These are phyloP conservation scores for Bothrops jararaca DNA, from an alignment of 2,113 vertebrate species.

Conservation along the genomic window DNA sequence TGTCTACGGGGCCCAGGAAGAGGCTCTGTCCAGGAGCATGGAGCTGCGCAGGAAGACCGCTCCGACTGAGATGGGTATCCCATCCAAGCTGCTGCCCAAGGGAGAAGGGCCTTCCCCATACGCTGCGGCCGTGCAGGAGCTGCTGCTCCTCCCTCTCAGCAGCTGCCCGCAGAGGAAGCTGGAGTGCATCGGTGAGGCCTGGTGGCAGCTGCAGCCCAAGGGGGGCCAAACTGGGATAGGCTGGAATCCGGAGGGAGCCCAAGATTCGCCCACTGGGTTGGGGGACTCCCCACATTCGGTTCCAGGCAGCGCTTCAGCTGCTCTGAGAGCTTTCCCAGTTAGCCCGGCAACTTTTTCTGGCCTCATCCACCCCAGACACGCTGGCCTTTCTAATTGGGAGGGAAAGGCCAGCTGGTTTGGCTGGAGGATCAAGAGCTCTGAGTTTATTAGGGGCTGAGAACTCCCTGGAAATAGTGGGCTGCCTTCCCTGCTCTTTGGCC, in stretches of 20 bases:
- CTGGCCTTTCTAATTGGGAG: not conserved
- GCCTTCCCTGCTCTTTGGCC: not conserved
- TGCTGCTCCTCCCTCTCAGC: constrained; percentile 78
- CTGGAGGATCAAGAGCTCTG: not conserved
- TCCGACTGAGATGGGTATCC: constrained; percentile 79
- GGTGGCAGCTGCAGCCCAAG: not conserved
- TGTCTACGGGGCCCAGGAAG: constrained; percentile 75
- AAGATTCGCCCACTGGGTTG: not conserved
- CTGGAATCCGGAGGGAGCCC: not conserved
- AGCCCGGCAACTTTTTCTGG: not conserved
- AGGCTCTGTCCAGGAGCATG: constrained; percentile 76
- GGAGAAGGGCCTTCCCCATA: constrained; percentile 74
- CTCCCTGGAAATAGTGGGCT: not conserved
- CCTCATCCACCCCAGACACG: not conserved
- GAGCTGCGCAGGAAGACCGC: constrained; percentile 66
- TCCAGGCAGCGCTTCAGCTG: not conserved
- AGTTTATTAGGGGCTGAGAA: not conserved
- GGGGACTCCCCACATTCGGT: not conserved
- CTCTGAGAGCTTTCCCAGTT: not conserved
- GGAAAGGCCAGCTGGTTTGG: not conserved
- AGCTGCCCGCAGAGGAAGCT: constrained; percentile 89
- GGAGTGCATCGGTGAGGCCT: constrained; percentile 83
- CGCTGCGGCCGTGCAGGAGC: constrained; percentile 77
- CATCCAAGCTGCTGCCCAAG: constrained; percentile 69
- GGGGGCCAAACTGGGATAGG: not conserved